Evolutionary conservation across 2,888 invertebrate genomes (phyloP).

Genomic region (Oxytorus armatus): DNA sequence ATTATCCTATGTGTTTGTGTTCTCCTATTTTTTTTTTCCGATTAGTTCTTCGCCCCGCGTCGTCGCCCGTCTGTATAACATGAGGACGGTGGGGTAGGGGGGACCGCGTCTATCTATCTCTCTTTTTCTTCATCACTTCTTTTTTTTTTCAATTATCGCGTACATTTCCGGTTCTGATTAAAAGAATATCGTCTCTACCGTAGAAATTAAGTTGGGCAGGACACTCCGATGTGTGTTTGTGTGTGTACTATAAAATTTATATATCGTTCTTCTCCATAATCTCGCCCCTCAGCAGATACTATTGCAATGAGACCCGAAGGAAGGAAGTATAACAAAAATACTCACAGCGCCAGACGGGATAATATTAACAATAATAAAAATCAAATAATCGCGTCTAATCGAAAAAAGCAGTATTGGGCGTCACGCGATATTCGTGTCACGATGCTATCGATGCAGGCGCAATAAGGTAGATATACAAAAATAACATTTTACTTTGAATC

Average conservation of each 20-base stretch:
- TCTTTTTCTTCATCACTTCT: conserved; percentile 1
- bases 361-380: conserved; percentile 45
- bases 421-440: conserved; percentile 21
- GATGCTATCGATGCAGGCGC: conserved; percentile 58
- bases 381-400: conserved; percentile 47
- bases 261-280: conserved; percentile 62
- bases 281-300: conserved; percentile 63
- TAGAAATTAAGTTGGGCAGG: conserved; percentile 72
- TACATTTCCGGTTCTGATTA: conserved; percentile 25
- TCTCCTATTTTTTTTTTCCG: conserved; percentile 32
- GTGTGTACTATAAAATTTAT: conserved; percentile 64
- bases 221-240: conserved; percentile 54
- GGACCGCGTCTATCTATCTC: background rate
- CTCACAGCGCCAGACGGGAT: conserved; percentile 57
- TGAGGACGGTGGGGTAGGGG: background rate
- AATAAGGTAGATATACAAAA: conserved; percentile 77
- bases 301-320: conserved; percentile 73
- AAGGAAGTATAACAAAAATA: conserved; percentile 53
- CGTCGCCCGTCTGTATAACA: conserved; percentile 38
- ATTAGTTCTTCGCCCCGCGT: conserved; percentile 44
- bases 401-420: conserved; percentile 29
- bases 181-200: conserved; percentile 63
- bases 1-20: conserved; percentile 59
- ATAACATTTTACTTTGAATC: conserved; percentile 57
- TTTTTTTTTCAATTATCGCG: conserved; percentile 7